These are phyloP conservation scores for Heliconius hermathena DNA, from an alignment of 1,140 invertebrate genomes.

Conservation along the genomic window DNA sequence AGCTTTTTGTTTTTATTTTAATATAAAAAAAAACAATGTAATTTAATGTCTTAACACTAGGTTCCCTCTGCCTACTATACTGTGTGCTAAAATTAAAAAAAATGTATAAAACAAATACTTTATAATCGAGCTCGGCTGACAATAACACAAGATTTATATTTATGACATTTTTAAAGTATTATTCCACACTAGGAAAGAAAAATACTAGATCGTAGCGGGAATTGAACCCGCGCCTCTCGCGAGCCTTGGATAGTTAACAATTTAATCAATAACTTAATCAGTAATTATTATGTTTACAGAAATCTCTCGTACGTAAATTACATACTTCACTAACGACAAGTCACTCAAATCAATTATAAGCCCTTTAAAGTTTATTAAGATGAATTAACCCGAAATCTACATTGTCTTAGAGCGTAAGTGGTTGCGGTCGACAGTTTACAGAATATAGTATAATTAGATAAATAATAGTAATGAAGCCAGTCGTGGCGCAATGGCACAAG, in stretches of 20 bases:
- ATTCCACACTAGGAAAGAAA: too few species aligned
- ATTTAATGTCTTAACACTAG: too few species aligned
- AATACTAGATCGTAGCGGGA: too few species aligned
- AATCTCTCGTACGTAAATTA: background rate
- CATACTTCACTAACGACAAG: background rate
- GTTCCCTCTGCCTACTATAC: too few species aligned
- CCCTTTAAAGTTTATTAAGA: background rate
- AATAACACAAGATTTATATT: background rate
- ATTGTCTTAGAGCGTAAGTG: background rate
- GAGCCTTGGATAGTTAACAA: too few species aligned
- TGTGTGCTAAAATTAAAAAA: too few species aligned
- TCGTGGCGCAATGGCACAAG: background rate
- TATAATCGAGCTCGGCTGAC: background rate
- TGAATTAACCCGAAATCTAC: background rate
- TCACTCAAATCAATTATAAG: slow-evolving; percentile 5
- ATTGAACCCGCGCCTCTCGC: too few species aligned
- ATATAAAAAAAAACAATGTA: too few species aligned
- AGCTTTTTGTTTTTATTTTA: too few species aligned
- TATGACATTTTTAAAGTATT: too few species aligned
- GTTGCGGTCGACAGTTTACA: background rate
- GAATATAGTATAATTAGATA: background rate
- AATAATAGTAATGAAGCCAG: background rate
- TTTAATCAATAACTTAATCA: too few species aligned
- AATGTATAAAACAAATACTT: background rate
- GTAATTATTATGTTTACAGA: background rate